A percentile compares a stretch with the other conserved stretches of the same genome.
Conservation (phyloP, 2,113 vertebrate genomes). For the Onychostoma macrolepis region DNA sequence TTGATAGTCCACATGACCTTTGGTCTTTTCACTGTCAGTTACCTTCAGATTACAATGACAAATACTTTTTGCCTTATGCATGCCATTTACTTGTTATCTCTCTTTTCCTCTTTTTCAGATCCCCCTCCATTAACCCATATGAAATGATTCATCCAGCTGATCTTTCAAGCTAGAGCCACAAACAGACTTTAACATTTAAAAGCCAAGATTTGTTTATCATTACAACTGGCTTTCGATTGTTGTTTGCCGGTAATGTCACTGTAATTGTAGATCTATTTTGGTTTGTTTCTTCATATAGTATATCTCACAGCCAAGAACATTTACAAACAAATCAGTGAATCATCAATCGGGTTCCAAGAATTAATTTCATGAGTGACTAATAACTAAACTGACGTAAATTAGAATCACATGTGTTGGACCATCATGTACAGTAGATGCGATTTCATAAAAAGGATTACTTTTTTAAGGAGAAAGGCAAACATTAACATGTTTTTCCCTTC, state of each 20-base stretch:
- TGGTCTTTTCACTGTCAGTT: no score
- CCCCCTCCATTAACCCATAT: background rate
- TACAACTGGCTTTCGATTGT: background rate
- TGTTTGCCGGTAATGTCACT: background rate
- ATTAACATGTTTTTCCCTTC: constrained; percentile 44
- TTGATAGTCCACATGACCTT: background rate
- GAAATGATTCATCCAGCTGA: background rate
- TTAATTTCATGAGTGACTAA: constrained; percentile 14
- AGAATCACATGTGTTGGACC: background rate
- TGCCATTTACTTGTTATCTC: background rate
- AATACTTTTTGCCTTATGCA: background rate
- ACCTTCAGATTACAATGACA: background rate
- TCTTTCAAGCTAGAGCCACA: constrained; percentile 6
- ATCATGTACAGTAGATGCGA: background rate
- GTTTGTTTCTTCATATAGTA: background rate
- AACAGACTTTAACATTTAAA: constrained; percentile 8
- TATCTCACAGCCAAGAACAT: background rate
- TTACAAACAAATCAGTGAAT: constrained; percentile 12
- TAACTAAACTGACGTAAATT: background rate
- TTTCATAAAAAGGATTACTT: background rate
- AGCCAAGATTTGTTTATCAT: background rate
- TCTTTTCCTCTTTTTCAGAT: background rate
- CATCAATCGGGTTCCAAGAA: constrained; percentile 10
- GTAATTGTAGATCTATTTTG: constrained; percentile 6
- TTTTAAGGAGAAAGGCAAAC: constrained; percentile 38